These are phyloP conservation scores for Parazoanthus atlanticus DNA, from an alignment of 92 coral and sea anemone species.

Conservation along the genomic window DNA sequence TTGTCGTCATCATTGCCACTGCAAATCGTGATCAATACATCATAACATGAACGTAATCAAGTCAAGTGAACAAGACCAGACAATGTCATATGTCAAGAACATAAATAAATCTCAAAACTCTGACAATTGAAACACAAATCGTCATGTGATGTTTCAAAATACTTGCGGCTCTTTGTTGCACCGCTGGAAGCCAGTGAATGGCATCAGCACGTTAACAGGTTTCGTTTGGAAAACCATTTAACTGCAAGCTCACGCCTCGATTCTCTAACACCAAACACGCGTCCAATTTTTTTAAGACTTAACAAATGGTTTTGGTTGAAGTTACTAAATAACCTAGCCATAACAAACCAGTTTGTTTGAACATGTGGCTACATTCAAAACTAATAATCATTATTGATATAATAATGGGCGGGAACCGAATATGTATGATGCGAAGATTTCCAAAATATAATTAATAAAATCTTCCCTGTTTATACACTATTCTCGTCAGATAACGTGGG, in stretches of 20 bases:
- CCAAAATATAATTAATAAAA: neutral
- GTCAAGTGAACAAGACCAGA: neutral
- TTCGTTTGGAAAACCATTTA: conserved; percentile 8
- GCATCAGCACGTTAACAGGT: neutral
- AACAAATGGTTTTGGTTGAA: neutral
- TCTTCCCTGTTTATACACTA: neutral
- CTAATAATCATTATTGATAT: neutral
- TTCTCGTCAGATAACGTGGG: neutral
- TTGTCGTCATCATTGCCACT: too few species aligned
- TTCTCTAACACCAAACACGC: neutral
- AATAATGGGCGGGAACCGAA: conserved; percentile 30
- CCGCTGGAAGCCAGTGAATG: neutral
- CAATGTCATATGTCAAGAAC: neutral
- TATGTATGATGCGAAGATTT: too few species aligned
- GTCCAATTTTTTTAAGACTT: neutral
- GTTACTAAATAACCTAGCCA: neutral
- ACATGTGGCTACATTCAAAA: neutral
- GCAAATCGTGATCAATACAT: too few species aligned
- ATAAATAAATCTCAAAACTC: neutral
- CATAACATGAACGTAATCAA: too few species aligned
- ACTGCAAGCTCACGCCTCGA: conserved; percentile 18
- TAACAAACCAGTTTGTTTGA: neutral
- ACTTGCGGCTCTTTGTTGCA: neutral
- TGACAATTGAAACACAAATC: neutral
- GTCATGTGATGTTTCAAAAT: neutral